Evolutionary conservation across 2,888 invertebrate genomes (phyloP), one percentile per base, ranked within the genome.

Genomic region (Lordiphosa andalusiaca): DNA sequence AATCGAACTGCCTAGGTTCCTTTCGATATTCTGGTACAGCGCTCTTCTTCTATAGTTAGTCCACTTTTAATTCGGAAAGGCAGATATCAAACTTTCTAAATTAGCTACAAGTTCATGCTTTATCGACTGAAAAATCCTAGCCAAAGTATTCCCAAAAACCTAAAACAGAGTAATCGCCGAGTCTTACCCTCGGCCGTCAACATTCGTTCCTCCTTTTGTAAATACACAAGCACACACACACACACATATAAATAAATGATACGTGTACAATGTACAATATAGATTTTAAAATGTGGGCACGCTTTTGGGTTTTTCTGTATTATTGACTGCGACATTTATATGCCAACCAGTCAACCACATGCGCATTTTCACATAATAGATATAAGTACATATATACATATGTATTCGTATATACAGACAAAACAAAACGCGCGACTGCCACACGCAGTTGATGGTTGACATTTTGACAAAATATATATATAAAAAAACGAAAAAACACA

Each of bases 251-350:
- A 16, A 40, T 3, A 21, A 25, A 42, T 13, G 6, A 30, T 44
- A 4, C 30, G 10, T 44, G 5, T 46, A n/a, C 19, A 19, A 19
- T 16, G 19, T 19, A 19, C 40, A 23, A 48, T 55, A 51, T 73
- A 59, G 63, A 75, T 58, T 83, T 80, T 76, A 83, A 75, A 72
- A 54, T 70, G 60, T 47, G 54, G 42, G 41, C 51, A 48, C 40
- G 39, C 16, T 33, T 60, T 10, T 59, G 49, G 48, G 44, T n/a
- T 49, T 53, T 49, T 50, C 64, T 73, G 77, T 74, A 60, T 67
- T 74, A 84, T 84, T 84, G 75, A 84, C 82, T 67, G 56, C 75
- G 78, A 74, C 72, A 77, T 71, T 81, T 82, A 61, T 77, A 65
- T 61, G 77, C 58, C 60, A 60, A 49, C 73, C 53, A 59, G 35